Conservation (phyloP, 2,113 vertebrate genomes). For the Aphyosemion australe region DNA sequence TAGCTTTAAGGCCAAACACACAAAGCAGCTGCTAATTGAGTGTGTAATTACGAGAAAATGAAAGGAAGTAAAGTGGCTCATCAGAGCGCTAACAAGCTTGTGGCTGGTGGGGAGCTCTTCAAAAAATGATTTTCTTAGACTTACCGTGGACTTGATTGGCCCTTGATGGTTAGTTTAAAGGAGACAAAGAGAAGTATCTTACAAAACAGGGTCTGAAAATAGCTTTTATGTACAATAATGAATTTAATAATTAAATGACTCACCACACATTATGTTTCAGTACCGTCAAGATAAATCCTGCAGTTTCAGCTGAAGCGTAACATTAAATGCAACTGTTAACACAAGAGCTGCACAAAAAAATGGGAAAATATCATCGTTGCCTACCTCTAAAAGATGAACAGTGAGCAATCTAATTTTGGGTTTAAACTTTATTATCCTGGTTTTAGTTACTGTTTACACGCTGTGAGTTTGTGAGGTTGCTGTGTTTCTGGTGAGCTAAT, state of each 20-base stretch:
- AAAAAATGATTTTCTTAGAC: conserved; percentile 48
- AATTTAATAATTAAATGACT: neutral
- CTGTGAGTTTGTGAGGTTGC: no score
- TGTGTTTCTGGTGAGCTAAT: no score
- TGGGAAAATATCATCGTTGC: no score
- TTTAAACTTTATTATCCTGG: no score
- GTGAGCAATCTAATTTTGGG: no score
- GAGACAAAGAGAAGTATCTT: conserved; percentile 1
- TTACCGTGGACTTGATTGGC: conserved; percentile 39
- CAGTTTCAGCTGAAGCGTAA: neutral
- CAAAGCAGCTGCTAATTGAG: conserved; percentile 69
- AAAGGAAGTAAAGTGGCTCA: conserved; percentile 71
- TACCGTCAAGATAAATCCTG: neutral
- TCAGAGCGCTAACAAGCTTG: conserved; percentile 71
- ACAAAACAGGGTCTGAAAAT: conserved; percentile 15
- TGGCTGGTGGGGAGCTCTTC: conserved; percentile 61
- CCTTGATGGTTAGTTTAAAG: conserved; percentile 24
- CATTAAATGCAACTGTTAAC: neutral
- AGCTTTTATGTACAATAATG: no score
- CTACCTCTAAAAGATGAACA: no score
- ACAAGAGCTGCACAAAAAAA: no score
- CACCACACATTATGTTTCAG: neutral
- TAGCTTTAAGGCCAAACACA: conserved; percentile 61
- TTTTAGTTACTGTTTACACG: no score
- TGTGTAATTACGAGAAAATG: conserved; percentile 70